These are phyloP conservation scores for Hipparchia semele DNA, from an alignment of 2,888 invertebrate genomes.

Conservation along the genomic window DNA sequence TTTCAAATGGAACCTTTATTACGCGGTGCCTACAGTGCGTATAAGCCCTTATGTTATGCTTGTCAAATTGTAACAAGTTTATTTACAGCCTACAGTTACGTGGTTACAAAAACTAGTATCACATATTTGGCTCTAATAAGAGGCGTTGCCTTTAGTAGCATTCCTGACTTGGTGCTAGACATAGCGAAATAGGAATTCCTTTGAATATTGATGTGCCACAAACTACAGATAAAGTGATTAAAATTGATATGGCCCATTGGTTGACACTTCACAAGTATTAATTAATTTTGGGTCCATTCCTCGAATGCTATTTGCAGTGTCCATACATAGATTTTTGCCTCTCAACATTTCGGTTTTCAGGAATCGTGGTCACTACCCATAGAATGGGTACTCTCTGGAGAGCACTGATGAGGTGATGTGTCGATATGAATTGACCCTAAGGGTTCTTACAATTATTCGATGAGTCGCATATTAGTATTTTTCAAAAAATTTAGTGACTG, in stretches of 20 bases:
- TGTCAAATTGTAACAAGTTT: conserved; percentile 32
- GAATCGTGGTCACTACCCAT: background rate
- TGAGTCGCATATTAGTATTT: too few species aligned
- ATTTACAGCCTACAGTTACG: conserved; percentile 21
- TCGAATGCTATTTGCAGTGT: background rate
- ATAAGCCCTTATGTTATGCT: conserved; percentile 18
- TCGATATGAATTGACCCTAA: too few species aligned
- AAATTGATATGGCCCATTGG: conserved; percentile 10
- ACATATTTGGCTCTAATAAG: conserved; percentile 34
- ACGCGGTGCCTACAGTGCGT: background rate
- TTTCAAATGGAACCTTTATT: background rate
- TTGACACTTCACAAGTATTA: conserved; percentile 10
- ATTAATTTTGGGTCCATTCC: conserved; percentile 5
- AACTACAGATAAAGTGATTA: conserved; percentile 23
- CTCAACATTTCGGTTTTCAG: background rate
- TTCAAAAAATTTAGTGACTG: background rate
- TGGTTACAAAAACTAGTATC: conserved; percentile 29
- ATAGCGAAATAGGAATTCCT: conserved; percentile 29
- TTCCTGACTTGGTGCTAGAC: conserved; percentile 14
- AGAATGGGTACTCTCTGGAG: too few species aligned
- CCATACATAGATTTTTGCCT: background rate
- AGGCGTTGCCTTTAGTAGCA: conserved; percentile 24
- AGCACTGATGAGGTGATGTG: too few species aligned
- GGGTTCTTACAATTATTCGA: too few species aligned
- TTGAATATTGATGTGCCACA: conserved; percentile 35